Evolutionary conservation across 2,113 vertebrate genomes (phyloP).

Genomic region (Ahaetulla prasina): DNA sequence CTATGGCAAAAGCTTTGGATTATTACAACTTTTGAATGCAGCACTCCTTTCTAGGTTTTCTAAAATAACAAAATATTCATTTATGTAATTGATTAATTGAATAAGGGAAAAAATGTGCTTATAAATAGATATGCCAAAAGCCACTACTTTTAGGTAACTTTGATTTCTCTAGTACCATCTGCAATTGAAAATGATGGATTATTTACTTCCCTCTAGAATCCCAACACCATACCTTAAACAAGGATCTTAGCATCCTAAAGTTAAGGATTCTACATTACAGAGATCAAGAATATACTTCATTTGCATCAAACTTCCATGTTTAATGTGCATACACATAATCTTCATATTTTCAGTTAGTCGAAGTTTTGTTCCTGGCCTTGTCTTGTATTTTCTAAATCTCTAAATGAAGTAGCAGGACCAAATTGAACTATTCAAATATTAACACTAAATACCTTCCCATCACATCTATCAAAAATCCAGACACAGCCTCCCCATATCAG

Average conservation of each 20-base stretch:
- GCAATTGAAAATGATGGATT: neutral
- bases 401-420: constrained; percentile 10
- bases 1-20: neutral
- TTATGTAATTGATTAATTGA: neutral
- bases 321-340: neutral
- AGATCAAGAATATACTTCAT: neutral
- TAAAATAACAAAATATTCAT: neutral
- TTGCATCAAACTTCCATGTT: neutral
- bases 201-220: neutral
- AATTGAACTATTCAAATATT: neutral
- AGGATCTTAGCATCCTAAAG: neutral
- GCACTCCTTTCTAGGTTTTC: neutral
- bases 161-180: neutral
- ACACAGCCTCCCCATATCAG: constrained; percentile 8
- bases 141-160: neutral
- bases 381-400: neutral
- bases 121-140: neutral
- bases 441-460: neutral
- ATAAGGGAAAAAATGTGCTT: neutral
- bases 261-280: neutral
- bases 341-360: neutral
- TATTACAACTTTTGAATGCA: neutral
- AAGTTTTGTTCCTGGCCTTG: neutral
- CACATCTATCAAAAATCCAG: constrained; percentile 24
- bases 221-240: neutral